Evolutionary conservation across 2,797 vertebrate genomes (phyloP), one percentile per base, ranked within the genome.

Genomic region (Erethizon dorsatum): DNA sequence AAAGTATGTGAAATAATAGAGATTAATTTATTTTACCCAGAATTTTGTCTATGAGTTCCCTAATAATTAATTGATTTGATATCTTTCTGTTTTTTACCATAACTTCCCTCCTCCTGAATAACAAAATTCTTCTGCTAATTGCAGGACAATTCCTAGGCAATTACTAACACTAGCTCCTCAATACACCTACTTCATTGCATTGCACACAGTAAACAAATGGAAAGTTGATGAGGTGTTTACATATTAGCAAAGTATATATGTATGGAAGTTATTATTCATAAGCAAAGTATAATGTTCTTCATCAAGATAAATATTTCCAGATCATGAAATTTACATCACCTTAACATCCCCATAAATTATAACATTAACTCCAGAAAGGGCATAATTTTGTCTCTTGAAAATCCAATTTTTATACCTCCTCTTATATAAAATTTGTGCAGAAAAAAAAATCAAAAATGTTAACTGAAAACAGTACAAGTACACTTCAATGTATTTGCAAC

Each of bases 21-120:
- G 28, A 4, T 73, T 69, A 83, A 87, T 79, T 92, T 54, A 20
- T 93, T 82, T 61, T 47, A 95, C 5, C 1, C 4, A 28, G 24
- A 82, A 75, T 45, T 86, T 83, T 50, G 14, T 50, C 3, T 11
- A 8, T 82, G 37, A 85, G 75, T 91, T 91, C 22, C 5, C 22
- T 75, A 14, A 93, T 13, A 59, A 4, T 91, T 93, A 59, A 9
- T 37, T 95, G 67, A 56, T 79, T 75, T 84, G 90, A 78, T 71
- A 41, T 28, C 10, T 3, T 69, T 83, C 50, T 33, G 2, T 67
- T 88, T 94, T 79, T 13, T 73, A 13, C 14, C 41, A 18, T 82
- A 71, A 63, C 22, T 83, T 83, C 14, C 20, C 18, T 88, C 41
- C 61, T 91, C 10, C 50, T 86, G 17, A 89, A 17, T 13, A 86